phyloP scores from a whole-genome alignment of 2,888 invertebrate species.

The Diarsia dahlii region DNA sequence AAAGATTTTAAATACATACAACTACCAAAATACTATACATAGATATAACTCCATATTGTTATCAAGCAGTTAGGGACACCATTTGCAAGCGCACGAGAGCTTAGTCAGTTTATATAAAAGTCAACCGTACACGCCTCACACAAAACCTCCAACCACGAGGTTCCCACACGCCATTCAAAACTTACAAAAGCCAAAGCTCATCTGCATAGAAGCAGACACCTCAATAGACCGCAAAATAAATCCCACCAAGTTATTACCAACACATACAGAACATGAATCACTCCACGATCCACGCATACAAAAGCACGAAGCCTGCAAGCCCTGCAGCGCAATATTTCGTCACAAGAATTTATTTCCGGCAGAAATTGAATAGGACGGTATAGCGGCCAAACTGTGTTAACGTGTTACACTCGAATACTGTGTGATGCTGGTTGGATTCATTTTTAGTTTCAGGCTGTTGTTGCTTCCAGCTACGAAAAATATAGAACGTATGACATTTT shows the following conservation, averaged over 20 bases:
- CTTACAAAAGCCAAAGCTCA: slow-evolving; percentile 43
- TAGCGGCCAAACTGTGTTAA: slow-evolving; percentile 62
- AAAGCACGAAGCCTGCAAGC: slow-evolving; percentile 68
- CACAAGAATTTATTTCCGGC: slow-evolving; percentile 75
- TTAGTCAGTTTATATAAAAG: slow-evolving; percentile 12
- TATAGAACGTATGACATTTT: slow-evolving; percentile 13
- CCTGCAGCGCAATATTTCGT: slow-evolving; percentile 74
- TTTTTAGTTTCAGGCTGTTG: slow-evolving; percentile 37
- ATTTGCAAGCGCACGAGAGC: neutral
- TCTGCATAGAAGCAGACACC: slow-evolving; percentile 50
- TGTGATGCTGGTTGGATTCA: slow-evolving; percentile 34
- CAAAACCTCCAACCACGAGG: slow-evolving; percentile 22
- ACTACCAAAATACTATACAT: no score
- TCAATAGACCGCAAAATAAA: slow-evolving; percentile 69
- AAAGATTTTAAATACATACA: neutral
- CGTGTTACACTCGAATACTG: slow-evolving; percentile 50
- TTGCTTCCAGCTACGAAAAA: slow-evolving; percentile 31
- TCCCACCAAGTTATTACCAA: slow-evolving; percentile 61
- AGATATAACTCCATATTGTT: neutral
- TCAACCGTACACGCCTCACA: slow-evolving; percentile 20
- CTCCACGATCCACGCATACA: slow-evolving; percentile 61
- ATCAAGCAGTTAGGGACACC: neutral
- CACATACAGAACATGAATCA: slow-evolving; percentile 63
- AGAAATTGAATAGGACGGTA: slow-evolving; percentile 75
- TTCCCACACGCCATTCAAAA: slow-evolving; percentile 37